Base-by-base conservation (phyloP, 2,797 vertebrate species). In the Champsocephalus esox region DNA sequence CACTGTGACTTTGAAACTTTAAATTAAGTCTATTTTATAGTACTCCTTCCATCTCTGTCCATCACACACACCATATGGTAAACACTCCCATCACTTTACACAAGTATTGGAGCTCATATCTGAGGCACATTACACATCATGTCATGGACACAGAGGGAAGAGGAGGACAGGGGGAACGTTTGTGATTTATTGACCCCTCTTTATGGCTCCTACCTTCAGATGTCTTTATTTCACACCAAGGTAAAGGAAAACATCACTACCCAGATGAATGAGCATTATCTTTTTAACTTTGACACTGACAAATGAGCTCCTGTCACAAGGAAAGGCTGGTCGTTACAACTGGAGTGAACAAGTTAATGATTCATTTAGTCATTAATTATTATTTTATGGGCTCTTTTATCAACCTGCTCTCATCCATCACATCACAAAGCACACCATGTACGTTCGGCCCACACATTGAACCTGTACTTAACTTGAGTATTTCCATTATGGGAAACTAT, bases 81-180 rank as follows among this genome's bases (percentile, higher is more conserved):
- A 57, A 65, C 28, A 46, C 72, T 24, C 75, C 49, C 67, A 44
- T 44, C 55, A 44, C 54, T 70, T 51, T 77, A 80, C 70, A 6
- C 54, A 84, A 84, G 85, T 82, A 87, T 79, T 17, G 76, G 57
- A 77, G 54, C 55, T 68, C 28, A 84, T 80, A 71, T 80, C 58
- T 64, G 49, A 74, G 68, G 49, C 51, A 5, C 56, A 67, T 87
- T 56, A 82, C 87, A 78, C 65, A 70, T 89, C 83, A 74, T 64
- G 68, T 73, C 62, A 38, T 3, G 14, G 70, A 79, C 66, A 12
- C 21, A 17, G 63, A 76, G 28, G 45, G 48, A 71, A 44, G 71
- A 81, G 24, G 79, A 73, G 58, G 50, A 52, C 3, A 10, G 41
- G 50, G 13, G 14, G 46, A 12, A 9, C 28, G 52, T 66, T n/a